These are phyloP conservation scores for Sisor rabdophorus DNA, from an alignment of 2,113 vertebrate species.

Conservation along the genomic window DNA sequence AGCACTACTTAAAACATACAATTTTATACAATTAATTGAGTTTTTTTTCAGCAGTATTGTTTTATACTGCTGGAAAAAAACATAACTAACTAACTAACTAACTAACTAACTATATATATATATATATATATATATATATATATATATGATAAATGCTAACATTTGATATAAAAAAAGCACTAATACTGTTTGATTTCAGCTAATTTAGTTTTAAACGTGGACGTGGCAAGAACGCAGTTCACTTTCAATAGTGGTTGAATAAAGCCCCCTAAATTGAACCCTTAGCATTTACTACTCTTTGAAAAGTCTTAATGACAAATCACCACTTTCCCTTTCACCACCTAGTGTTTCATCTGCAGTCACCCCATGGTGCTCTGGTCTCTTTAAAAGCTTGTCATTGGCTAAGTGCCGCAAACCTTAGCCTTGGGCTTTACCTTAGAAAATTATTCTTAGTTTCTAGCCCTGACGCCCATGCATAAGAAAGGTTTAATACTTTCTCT, in stretches of 20 bases:
- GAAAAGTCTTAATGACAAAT: slow-evolving; percentile 72
- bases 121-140: too few species aligned
- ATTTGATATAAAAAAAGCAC: background rate
- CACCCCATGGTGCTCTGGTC: slow-evolving; percentile 58
- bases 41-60: slow-evolving; percentile 14
- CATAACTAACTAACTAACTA: too few species aligned
- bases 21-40: too few species aligned
- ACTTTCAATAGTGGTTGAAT: slow-evolving; percentile 48
- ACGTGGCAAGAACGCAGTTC: slow-evolving; percentile 38
- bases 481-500: slow-evolving; percentile 41
- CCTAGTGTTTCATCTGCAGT: slow-evolving; percentile 62
- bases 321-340: slow-evolving; percentile 67
- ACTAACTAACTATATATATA: too few species aligned
- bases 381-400: slow-evolving; percentile 57
- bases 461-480: slow-evolving; percentile 51
- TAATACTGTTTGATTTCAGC: slow-evolving; percentile 17
- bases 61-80: too few species aligned
- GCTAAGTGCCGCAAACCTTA: slow-evolving; percentile 51
- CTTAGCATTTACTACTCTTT: slow-evolving; percentile 63
- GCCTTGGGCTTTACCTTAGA: slow-evolving; percentile 54
- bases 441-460: slow-evolving; percentile 55
- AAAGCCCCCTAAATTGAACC: slow-evolving; percentile 63
- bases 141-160: background rate
- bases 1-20: background rate
- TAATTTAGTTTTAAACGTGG: too few species aligned